Conservation (phyloP, 2,888 invertebrate genomes). For the Chironomus riparius region DNA sequence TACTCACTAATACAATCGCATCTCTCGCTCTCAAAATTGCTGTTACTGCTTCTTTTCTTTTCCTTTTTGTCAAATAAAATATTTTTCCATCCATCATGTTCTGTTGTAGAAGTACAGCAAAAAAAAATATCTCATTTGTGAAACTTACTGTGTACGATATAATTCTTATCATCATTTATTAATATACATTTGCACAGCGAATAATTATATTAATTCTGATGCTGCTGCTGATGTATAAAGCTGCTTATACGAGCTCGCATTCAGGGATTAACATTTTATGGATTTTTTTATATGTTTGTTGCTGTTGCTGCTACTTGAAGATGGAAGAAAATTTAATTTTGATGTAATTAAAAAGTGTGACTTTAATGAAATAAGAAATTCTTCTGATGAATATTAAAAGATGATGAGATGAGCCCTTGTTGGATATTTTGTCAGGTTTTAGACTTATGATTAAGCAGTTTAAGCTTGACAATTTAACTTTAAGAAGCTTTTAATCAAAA, state of each 20-base stretch:
- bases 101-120: not conserved
- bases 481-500: too few species aligned
- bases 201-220: not conserved
- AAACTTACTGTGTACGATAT: not conserved
- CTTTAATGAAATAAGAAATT: not conserved
- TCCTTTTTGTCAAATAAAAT: not conserved
- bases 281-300: too few species aligned
- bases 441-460: too few species aligned
- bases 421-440: too few species aligned
- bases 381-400: too few species aligned
- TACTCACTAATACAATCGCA: not conserved
- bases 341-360: not conserved
- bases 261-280: too few species aligned
- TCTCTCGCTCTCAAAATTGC: not conserved
- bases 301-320: not conserved
- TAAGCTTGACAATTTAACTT: too few species aligned
- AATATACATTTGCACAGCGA: conserved; percentile 20
- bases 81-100: conserved; percentile 16
- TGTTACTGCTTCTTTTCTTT: not conserved
- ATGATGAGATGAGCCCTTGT: too few species aligned
- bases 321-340: not conserved
- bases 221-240: not conserved
- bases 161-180: conserved; percentile 25
- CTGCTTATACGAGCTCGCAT: not conserved
- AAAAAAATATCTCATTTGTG: conserved; percentile 3